Base-by-base conservation (phyloP, 2,888 invertebrate genomes). In the Dioctria rufipes region DNA sequence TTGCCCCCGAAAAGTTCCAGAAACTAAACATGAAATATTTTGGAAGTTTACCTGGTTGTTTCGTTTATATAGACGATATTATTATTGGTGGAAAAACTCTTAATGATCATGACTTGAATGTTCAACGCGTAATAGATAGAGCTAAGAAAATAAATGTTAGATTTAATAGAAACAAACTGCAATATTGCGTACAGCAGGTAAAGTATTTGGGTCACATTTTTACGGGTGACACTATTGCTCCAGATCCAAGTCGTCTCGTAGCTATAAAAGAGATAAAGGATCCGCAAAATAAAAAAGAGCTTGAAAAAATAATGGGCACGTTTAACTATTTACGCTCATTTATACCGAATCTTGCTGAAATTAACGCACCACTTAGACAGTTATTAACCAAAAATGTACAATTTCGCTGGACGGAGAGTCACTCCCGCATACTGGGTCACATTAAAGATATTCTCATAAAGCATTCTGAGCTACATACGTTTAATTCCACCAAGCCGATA, bases 251-350 rank as follows among this genome's bases (percentile, higher is more conserved):
- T 25, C 25, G 25, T 25, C 25, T 25, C 25, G 42, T 61, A 69
- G 65, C 60, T 58, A 51, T 85, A 60, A 80, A 81, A 40, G 63
- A 65, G 82, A 84, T 83, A 83, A 84, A 83, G 25, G 25, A 25
- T 25, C 25, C 25, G 25, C 25, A 25, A 25, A 25, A 25, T 25
- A 25, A 25, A 25, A 85, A 85, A 82, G 81, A 85, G 51, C 51
- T 86, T n/a, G 81, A 85, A 80, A 84, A 80, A 46, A 78, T 86
- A 37, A 81, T 86, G 61, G 86, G 85, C 5, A 85, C 86, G 84
- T 39, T 83, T 11, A 83, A 83, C 25, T 25, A 25, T 25, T 25
- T 25, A 25, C 25, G 25, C 25, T 25, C 25, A 25, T 25, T 25
- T 25, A 25, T 25, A 25, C 25, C 25, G 25, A 25, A 25, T 25